Evolutionary conservation across 2,113 vertebrate genomes (phyloP).

Genomic region (Nibea coibor): DNA sequence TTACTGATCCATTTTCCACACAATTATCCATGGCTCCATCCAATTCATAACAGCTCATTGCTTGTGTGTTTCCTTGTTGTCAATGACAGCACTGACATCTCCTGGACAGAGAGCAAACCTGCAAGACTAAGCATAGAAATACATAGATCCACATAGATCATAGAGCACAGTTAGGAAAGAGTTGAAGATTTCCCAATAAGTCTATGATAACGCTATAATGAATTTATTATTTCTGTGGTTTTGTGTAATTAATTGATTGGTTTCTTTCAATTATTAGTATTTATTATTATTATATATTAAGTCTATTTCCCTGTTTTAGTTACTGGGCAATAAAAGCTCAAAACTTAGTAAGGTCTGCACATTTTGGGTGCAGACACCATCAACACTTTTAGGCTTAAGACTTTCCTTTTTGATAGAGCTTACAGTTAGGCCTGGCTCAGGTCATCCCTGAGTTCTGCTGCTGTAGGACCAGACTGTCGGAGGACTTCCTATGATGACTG

Average conservation of each 20-base stretch:
- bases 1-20: slow-evolving; percentile 14
- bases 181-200: neutral
- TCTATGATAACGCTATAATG: neutral
- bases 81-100: slow-evolving; percentile 57
- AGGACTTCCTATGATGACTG: too few relatives aligned
- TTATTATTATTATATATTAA: too few relatives aligned
- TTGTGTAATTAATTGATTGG: neutral
- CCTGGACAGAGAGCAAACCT: slow-evolving; percentile 42
- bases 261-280: too few relatives aligned
- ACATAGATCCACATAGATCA: too few relatives aligned
- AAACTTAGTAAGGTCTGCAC: too few relatives aligned
- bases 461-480: too few relatives aligned
- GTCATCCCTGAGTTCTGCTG: too few relatives aligned
- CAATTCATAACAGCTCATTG: neutral
- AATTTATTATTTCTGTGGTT: neutral
- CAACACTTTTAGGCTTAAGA: too few relatives aligned
- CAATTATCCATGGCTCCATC: slow-evolving; percentile 4
- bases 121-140: neutral
- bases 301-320: neutral
- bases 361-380: too few relatives aligned
- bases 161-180: neutral
- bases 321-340: too few relatives aligned
- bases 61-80: neutral
- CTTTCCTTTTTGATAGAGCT: too few relatives aligned
- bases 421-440: too few relatives aligned